These are phyloP conservation scores for Pseudochromis fuscus DNA, from an alignment of 2,797 vertebrate species.

Conservation along the genomic window DNA sequence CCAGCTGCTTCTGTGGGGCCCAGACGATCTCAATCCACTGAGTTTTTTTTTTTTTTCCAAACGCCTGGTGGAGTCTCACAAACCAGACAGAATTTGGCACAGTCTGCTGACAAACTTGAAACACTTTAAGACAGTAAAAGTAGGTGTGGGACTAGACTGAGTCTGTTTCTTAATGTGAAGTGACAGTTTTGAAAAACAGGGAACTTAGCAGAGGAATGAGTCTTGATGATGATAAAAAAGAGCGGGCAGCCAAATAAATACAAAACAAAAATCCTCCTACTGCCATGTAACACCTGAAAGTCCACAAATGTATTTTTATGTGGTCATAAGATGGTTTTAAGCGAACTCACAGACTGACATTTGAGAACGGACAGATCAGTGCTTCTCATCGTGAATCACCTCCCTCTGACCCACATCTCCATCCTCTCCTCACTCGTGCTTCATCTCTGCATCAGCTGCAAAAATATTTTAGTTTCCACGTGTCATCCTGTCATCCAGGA, in stretches of 20 bases:
- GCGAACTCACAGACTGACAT: conserved; percentile 34
- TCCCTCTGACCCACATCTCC: conserved; percentile 15
- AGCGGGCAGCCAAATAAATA: too few relatives aligned
- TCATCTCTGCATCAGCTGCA: not conserved
- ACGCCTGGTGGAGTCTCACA: not conserved
- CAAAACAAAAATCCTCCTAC: conserved; percentile 7
- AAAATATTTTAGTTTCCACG: not conserved
- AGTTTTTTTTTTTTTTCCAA: not conserved
- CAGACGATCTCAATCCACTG: not conserved
- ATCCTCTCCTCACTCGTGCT: conserved; percentile 1
- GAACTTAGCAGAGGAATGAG: not conserved
- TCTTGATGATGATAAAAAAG: conserved; percentile 11
- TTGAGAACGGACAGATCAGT: conserved; percentile 20
- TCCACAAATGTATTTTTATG: not conserved
- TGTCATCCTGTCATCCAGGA: not conserved
- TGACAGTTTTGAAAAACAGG: not conserved
- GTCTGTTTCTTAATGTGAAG: conserved; percentile 1
- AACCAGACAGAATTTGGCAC: not conserved
- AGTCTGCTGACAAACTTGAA: not conserved
- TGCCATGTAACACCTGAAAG: not conserved
- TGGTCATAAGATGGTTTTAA: conserved; percentile 14
- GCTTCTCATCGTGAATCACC: conserved; percentile 39
- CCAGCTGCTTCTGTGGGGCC: not conserved
- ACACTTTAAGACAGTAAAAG: not conserved
- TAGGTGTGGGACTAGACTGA: not conserved